These are phyloP conservation scores for Uropsilus gracilis DNA, from an alignment of 2,113 vertebrate species.

Conservation along the genomic window DNA sequence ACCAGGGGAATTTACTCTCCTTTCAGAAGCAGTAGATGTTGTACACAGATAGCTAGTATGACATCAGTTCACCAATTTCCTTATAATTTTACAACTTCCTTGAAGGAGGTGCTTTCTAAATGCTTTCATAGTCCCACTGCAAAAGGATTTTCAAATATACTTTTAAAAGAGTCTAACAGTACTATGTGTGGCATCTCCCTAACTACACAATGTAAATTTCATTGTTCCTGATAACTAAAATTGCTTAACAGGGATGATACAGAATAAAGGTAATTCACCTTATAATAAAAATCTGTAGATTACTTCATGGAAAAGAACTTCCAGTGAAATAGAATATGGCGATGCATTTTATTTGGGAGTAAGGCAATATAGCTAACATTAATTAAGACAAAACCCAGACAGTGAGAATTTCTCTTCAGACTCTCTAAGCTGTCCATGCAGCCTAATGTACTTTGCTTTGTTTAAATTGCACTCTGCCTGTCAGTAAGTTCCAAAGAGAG, in stretches of 20 bases:
- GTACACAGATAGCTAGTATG: not conserved
- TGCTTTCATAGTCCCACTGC: not conserved
- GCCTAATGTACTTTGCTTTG: not conserved
- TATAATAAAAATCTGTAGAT: conserved; percentile 38
- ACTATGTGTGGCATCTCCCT: no score
- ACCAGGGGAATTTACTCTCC: not conserved
- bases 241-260: no score
- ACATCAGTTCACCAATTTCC: not conserved
- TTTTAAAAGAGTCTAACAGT: conserved; percentile 18
- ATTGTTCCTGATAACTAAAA: no score
- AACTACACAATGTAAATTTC: no score
- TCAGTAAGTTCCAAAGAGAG: not conserved
- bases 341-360: not conserved
- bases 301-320: not conserved
- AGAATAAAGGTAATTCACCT: no score
- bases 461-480: not conserved
- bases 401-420: not conserved
- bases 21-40: not conserved
- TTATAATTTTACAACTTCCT: not conserved
- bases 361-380: not conserved
- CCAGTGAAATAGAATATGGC: not conserved
- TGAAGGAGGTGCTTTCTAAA: conserved; percentile 32
- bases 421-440: not conserved
- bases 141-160: conserved; percentile 2
- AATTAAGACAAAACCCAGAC: not conserved